phyloP scores from a whole-genome alignment of 2,888 invertebrate species.

The Metallyticus violacea region DNA sequence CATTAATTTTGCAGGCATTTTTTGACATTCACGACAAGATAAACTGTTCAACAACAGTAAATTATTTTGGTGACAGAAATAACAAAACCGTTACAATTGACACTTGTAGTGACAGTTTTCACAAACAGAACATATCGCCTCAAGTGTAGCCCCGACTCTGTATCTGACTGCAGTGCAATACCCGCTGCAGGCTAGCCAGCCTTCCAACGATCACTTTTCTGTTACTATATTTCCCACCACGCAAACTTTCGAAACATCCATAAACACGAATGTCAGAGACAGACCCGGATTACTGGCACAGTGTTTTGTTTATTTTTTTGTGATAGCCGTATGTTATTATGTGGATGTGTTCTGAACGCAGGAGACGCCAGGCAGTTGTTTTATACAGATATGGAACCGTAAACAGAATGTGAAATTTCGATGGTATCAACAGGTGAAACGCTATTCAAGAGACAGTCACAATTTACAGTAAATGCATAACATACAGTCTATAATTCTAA shows the following conservation, averaged over 20 bases:
- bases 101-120: background rate
- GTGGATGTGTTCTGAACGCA: background rate
- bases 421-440: background rate
- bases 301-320: background rate
- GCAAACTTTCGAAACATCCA: background rate
- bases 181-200: background rate
- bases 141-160: background rate
- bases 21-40: background rate
- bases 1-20: background rate
- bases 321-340: background rate
- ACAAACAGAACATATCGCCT: background rate
- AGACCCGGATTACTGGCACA: background rate
- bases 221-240: background rate
- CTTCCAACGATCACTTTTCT: background rate
- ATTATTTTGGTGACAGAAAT: background rate
- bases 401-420: background rate
- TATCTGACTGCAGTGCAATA: background rate
- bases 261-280: background rate
- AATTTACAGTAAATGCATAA: too few species aligned
- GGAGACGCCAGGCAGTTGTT: background rate
- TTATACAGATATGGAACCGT: too few species aligned
- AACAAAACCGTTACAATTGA: background rate
- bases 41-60: background rate
- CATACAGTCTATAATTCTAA: too few species aligned
- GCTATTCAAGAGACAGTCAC: background rate